These are phyloP conservation scores for Apocrypta bakeri DNA, from an alignment of 1,140 invertebrate genomes.

Conservation along the genomic window DNA sequence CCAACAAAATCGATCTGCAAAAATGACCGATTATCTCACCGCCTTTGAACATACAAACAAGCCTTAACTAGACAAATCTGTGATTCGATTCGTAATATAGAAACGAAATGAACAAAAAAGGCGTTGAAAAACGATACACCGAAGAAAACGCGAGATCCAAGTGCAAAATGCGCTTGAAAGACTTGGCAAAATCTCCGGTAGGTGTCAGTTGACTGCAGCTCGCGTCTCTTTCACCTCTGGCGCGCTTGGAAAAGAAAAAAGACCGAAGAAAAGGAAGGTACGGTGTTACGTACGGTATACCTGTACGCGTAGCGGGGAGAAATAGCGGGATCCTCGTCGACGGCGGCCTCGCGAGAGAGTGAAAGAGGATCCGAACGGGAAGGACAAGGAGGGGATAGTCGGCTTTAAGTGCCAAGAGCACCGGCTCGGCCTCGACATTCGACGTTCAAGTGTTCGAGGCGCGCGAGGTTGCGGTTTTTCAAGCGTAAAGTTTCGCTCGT, in stretches of 20 bases:
- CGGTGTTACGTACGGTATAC: not conserved
- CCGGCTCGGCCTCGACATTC: slow-evolving; percentile 30
- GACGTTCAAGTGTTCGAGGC: slow-evolving; percentile 1
- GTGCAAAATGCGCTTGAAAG: no score
- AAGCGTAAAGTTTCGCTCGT: no score
- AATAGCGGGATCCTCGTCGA: not conserved
- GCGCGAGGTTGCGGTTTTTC: not conserved
- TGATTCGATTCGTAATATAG: no score
- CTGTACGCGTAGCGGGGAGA: not conserved
- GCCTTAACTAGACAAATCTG: no score
- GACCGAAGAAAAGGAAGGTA: not conserved
- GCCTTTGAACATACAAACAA: no score
- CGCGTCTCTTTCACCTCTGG: not conserved
- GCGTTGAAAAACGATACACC: no score
- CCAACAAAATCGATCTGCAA: no score
- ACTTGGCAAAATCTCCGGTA: not conserved
- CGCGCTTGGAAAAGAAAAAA: not conserved
- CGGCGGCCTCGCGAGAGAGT: not conserved
- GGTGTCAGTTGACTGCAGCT: not conserved
- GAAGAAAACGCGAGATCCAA: no score
- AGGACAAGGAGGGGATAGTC: slow-evolving; percentile 7
- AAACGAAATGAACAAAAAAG: no score
- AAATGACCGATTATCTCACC: no score
- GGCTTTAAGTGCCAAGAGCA: slow-evolving; percentile 21
- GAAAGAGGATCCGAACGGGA: not conserved